These are phyloP conservation scores for Calliphora vicina DNA, from an alignment of 1,140 invertebrate genomes.

Conservation along the genomic window DNA sequence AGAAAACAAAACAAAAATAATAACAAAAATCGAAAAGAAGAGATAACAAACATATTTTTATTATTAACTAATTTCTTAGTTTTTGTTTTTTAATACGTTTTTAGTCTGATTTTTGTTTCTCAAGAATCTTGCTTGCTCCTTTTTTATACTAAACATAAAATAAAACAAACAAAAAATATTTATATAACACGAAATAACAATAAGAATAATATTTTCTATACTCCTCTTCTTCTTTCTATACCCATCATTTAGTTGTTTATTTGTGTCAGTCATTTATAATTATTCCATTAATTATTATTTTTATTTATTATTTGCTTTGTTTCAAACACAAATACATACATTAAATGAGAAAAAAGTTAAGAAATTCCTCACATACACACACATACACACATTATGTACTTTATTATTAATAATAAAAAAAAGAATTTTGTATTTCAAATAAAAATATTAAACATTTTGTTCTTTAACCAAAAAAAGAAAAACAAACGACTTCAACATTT, in stretches of 20 bases:
- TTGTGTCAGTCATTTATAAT: constrained; percentile 11
- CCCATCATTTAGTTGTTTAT: background rate
- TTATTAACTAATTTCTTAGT: constrained; percentile 13
- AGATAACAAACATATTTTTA: constrained; percentile 17
- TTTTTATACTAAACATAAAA: background rate
- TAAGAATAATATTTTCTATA: background rate
- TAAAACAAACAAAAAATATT: background rate
- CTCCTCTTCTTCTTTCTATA: background rate
- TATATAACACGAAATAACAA: background rate
- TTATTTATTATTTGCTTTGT: constrained; percentile 2
- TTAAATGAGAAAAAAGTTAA: background rate
- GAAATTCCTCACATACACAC: background rate
- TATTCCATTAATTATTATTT: background rate
- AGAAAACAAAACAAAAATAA: background rate
- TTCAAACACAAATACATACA: background rate
- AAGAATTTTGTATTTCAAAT: constrained; percentile 30
- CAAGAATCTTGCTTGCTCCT: background rate
- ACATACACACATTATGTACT: constrained; percentile 20
- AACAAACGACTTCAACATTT: background rate
- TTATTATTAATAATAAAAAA: constrained; percentile 15
- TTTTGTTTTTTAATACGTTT: constrained; percentile 8
- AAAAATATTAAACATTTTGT: constrained; percentile 21
- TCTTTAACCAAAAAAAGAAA: background rate
- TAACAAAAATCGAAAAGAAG: background rate
- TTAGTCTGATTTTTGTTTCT: constrained; percentile 19